phyloP scores from a whole-genome alignment of 1,140 invertebrate species.

The Daktulosphaira vitifoliae region DNA sequence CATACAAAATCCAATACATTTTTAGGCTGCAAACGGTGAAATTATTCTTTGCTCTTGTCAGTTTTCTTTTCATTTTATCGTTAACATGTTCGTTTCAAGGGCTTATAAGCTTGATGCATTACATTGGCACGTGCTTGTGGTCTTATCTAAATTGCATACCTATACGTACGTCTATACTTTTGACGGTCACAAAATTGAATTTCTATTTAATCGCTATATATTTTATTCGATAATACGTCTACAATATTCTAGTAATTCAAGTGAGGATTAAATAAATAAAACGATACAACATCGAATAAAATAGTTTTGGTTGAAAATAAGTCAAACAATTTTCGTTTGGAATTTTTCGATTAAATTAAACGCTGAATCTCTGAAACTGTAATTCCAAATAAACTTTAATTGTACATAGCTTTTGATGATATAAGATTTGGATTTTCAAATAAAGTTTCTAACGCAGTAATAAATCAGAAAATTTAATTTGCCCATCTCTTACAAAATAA shows the following conservation, averaged over 20 bases:
- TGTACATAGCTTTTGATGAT: no score
- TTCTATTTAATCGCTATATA: slow-evolving; percentile 2
- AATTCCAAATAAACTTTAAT: no score
- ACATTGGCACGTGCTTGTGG: neutral
- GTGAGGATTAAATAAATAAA: neutral
- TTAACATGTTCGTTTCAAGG: neutral
- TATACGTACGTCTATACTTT: slow-evolving; percentile 10
- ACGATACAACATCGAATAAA: no score
- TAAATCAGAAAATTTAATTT: no score
- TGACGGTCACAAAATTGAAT: slow-evolving; percentile 27
- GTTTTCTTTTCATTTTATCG: neutral
- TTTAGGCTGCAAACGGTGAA: neutral
- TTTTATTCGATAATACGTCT: neutral
- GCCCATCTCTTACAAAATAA: no score
- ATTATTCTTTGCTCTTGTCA: neutral
- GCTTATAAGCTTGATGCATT: slow-evolving; percentile 1
- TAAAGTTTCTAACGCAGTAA: no score
- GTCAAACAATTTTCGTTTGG: no score
- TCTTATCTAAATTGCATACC: neutral
- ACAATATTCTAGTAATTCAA: neutral
- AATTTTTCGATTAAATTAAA: no score
- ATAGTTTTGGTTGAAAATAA: no score
- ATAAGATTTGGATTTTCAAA: no score
- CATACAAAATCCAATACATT: slow-evolving; percentile 19
- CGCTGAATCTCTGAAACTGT: no score